Conservation (phyloP, 1,140 invertebrate species). For the Trichonephila clavata region DNA sequence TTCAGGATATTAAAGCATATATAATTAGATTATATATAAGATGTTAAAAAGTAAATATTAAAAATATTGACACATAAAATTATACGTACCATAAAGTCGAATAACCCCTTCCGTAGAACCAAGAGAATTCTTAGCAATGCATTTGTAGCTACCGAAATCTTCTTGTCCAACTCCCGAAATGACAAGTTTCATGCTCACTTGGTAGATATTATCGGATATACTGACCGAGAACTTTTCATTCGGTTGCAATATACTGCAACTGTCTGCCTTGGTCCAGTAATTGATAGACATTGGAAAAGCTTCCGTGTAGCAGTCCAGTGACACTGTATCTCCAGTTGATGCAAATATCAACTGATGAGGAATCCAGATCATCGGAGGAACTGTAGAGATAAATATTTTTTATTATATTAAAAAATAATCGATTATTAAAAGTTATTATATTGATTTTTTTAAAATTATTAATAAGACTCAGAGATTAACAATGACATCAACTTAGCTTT, state of each 20-base stretch:
- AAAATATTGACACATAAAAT: not conserved
- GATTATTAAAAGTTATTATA: no score
- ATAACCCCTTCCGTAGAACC: constrained; percentile 96
- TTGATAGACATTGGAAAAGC: constrained; percentile 78
- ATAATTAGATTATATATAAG: no score
- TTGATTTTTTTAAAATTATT: no score
- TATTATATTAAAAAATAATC: no score
- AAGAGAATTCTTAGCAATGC: constrained; percentile 94
- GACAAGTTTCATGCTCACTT: constrained; percentile 78
- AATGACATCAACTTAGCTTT: no score
- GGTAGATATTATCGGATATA: constrained; percentile 77
- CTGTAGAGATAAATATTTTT: constrained; percentile 69
- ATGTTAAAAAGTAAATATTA: not conserved
- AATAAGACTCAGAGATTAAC: no score
- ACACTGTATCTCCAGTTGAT: constrained; percentile 80
- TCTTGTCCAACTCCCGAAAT: constrained; percentile 78
- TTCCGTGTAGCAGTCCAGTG: constrained; percentile 82
- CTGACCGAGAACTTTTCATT: constrained; percentile 76
- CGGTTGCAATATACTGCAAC: constrained; percentile 80
- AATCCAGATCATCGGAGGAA: constrained; percentile 82
- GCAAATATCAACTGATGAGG: constrained; percentile 82
- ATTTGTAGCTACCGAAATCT: constrained; percentile 93
- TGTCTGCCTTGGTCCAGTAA: constrained; percentile 79
- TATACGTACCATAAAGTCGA: constrained; percentile 91
- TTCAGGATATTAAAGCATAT: no score